These are phyloP conservation scores for Pterostichus niger DNA, from an alignment of 2,888 invertebrate species.

Conservation along the genomic window DNA sequence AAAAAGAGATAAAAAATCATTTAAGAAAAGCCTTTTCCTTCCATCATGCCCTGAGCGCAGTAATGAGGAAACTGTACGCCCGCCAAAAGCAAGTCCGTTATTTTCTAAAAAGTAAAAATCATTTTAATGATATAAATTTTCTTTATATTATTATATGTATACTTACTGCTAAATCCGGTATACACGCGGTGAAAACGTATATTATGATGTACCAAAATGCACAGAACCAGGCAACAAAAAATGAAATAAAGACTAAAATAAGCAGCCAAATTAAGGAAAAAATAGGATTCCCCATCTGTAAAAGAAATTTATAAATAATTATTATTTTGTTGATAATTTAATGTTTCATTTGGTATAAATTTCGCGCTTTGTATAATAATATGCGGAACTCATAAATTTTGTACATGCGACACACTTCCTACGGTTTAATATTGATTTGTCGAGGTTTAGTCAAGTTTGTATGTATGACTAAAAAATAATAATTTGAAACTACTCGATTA, in stretches of 20 bases:
- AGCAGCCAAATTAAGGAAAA: slow-evolving; percentile 86
- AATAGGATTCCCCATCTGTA: slow-evolving; percentile 83
- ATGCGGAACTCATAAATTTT: slow-evolving; percentile 22
- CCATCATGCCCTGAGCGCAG: slow-evolving; percentile 57
- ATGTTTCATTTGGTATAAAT: not conserved
- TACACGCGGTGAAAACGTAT: slow-evolving; percentile 84
- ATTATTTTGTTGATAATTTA: not conserved
- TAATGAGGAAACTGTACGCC: slow-evolving; percentile 68
- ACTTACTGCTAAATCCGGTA: slow-evolving; percentile 84
- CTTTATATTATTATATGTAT: slow-evolving; percentile 40
- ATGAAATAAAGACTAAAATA: slow-evolving; percentile 83
- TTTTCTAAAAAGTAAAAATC: slow-evolving; percentile 70
- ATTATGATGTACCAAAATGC: slow-evolving; percentile 85
- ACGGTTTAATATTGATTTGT: no score
- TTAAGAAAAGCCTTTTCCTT: slow-evolving; percentile 59
- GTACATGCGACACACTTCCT: not conserved
- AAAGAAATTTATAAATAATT: slow-evolving; percentile 52
- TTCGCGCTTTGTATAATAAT: slow-evolving; percentile 7
- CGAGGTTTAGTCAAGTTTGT: no score
- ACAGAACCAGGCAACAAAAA: slow-evolving; percentile 84
- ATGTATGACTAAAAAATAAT: not conserved
- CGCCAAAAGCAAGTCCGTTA: slow-evolving; percentile 58
- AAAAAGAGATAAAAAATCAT: slow-evolving; percentile 30
- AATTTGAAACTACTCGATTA: not conserved
- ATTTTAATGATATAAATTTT: slow-evolving; percentile 44